Conservation (phyloP, 2,113 vertebrate species). For the Drymodes brunneopygia region DNA sequence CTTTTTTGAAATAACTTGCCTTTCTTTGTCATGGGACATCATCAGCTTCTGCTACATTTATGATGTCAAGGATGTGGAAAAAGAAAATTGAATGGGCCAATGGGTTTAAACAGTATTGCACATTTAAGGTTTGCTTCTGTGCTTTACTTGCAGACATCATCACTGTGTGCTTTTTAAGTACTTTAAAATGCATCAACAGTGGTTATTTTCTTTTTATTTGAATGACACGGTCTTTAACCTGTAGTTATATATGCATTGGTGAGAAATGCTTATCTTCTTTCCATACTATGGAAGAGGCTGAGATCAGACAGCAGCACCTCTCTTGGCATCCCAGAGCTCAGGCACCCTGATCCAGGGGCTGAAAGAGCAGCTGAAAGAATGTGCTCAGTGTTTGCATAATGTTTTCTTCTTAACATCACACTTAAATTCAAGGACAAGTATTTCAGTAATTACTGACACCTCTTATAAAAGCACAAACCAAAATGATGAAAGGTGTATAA, state of each 20-base stretch:
- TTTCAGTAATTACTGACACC: neutral
- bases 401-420: neutral
- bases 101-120: neutral
- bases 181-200: neutral
- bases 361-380: neutral
- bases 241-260: neutral
- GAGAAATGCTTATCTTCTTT: neutral
- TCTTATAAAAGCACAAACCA: neutral
- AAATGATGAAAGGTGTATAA: neutral
- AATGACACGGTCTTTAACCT: neutral
- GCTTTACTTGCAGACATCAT: neutral
- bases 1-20: neutral
- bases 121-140: neutral
- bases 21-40: neutral
- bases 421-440: neutral
- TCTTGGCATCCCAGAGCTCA: neutral
- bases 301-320: neutral
- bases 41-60: neutral
- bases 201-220: neutral
- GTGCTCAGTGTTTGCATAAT: neutral
- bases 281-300: neutral
- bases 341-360: neutral
- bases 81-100: neutral
- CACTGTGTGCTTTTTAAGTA: fast-evolving
- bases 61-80: neutral